Base-by-base conservation (phyloP, 2,888 invertebrate genomes). In the Anarsia innoxiella region DNA sequence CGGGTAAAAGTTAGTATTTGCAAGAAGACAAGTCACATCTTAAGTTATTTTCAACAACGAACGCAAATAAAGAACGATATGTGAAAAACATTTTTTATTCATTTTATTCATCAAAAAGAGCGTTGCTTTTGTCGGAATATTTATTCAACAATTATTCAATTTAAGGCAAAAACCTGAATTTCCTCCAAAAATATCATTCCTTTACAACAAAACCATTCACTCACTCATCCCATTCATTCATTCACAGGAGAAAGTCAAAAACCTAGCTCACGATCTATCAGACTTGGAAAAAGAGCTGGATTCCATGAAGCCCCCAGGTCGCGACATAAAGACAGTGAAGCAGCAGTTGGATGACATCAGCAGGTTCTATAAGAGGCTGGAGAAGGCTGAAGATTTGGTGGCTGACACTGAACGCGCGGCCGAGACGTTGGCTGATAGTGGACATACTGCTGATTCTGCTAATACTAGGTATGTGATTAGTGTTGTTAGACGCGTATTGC, bases 221-320 rank as follows among this genome's bases (percentile, higher is more conserved):
- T n/a, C n/a, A n/a, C n/a, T n/a, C 16, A 29, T 12, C 3, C 16
- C 3, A 3, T 12, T 6, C 27, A 23, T 31, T 34, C 10, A 12
- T 27, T 12, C 13, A 37, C 52, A 83, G 89, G 95, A 95, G 45
- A 91, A 93, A 77, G 91, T 95, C 9, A 96, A 95, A 74, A 86
- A 75, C 26, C 83, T 96, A 1, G 89, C 90, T 12, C 88, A 91
- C 45, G 93, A 96, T 63, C 75, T 97, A 2, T 88, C 91, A 0
- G 90, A 89, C 37, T 74, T 97, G 36, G 97, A 97, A 63, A 89
- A 90, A 37, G 94, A 96, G 49, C 76, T 97, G 23, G 95, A 95
- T 57, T 80, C 87, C 23, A 93, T 97, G 89, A 91, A 92, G 59
- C 92, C 97, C 0, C 91, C 96, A 0, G 96, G 91, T 1, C 88